Evolutionary conservation across 2,797 vertebrate genomes (phyloP).

Genomic region (Tragopan temminckii): DNA sequence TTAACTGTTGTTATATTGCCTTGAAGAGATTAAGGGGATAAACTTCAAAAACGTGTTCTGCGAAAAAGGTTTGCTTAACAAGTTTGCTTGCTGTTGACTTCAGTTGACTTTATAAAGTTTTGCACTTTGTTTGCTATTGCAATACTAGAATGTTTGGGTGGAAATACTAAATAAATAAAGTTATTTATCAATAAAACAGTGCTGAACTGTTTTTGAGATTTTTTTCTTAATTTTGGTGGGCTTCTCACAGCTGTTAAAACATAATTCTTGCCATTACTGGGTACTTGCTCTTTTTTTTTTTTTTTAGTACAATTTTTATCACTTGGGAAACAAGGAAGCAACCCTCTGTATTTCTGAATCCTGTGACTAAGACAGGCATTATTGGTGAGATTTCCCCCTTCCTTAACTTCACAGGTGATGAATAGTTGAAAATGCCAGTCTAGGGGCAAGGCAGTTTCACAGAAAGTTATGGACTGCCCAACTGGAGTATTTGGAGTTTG

Average conservation of each 20-base stretch:
- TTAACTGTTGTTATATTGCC: slow-evolving; percentile 70
- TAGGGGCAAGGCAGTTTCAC: not conserved
- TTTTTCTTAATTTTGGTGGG: not conserved
- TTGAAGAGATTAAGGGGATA: slow-evolving; percentile 64
- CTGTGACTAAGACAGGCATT: not conserved
- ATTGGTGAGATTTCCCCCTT: not conserved
- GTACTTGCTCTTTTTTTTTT: not conserved
- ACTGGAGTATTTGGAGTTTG: not conserved
- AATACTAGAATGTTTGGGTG: slow-evolving; percentile 69
- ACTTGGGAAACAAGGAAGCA: not conserved
- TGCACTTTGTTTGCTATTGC: slow-evolving; percentile 79
- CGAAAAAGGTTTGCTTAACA: slow-evolving; percentile 76
- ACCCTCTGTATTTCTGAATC: not conserved
- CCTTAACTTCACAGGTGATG: not conserved
- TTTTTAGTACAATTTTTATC: not conserved
- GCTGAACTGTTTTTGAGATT: not conserved
- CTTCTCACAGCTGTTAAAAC: not conserved
- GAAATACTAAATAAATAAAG: slow-evolving; percentile 48
- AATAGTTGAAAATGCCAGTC: not conserved
- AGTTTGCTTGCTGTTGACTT: slow-evolving; percentile 74
- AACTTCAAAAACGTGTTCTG: slow-evolving; percentile 70
- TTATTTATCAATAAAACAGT: slow-evolving; percentile 76
- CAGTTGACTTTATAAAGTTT: slow-evolving; percentile 75
- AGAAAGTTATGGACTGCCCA: rapidly evolving
- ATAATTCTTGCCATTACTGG: not conserved